A percentile compares a stretch with the other conserved stretches of the same genome.
phyloP scores from a whole-genome alignment of 1,140 invertebrate genomes.

The Aphelenchoides fujianensis region DNA sequence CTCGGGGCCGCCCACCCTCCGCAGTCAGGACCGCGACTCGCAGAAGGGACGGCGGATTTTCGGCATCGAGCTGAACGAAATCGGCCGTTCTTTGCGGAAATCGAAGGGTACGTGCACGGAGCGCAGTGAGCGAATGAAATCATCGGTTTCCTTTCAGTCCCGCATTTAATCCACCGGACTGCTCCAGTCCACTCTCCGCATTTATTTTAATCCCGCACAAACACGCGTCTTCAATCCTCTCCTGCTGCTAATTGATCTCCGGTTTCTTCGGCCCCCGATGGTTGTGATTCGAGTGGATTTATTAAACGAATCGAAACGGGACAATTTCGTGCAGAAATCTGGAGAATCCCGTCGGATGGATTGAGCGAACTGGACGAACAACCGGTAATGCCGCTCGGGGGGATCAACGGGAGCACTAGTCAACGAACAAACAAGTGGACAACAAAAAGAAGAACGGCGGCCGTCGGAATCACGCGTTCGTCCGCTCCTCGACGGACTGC shows the following conservation, averaged over 20 bases:
- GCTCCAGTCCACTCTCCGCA: too few species aligned
- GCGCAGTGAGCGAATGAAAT: too few species aligned
- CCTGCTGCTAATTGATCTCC: too few species aligned
- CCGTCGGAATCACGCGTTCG: not conserved
- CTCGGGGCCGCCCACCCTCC: not conserved
- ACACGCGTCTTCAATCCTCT: too few species aligned
- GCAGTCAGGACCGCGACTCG: not conserved
- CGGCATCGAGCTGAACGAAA: not conserved
- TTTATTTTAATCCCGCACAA: too few species aligned
- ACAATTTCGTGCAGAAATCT: too few species aligned
- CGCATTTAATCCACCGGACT: not conserved
- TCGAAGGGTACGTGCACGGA: too few species aligned
- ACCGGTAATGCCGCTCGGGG: slow-evolving; percentile 4
- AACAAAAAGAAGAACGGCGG: not conserved
- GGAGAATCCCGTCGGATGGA: not conserved
- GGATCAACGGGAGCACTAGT: not conserved
- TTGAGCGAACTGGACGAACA: not conserved
- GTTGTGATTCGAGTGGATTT: too few species aligned
- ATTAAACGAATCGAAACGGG: too few species aligned
- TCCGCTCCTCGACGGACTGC: not conserved
- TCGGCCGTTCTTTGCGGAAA: not conserved
- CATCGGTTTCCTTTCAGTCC: not conserved
- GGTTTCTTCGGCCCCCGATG: too few species aligned
- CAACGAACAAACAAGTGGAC: not conserved
- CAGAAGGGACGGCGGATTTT: not conserved